Percentiles rank a stretch among this genome's conserved stretches.
Evolutionary conservation across 2,797 vertebrate genomes (phyloP).

Genomic region (Anas acuta): DNA sequence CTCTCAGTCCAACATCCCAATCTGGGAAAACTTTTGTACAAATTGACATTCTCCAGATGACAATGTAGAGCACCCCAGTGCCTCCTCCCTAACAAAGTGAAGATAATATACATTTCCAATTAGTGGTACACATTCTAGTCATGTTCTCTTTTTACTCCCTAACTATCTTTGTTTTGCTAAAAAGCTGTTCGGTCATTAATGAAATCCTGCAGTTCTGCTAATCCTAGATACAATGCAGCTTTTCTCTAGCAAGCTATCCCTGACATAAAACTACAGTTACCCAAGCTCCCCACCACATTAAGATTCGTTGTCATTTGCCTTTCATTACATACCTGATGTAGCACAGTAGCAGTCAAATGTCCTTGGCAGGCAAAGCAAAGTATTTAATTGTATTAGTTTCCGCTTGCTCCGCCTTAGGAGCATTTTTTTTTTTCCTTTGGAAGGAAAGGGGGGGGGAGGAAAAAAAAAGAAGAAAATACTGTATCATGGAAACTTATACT

Average conservation of each 20-base stretch:
- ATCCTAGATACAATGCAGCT: slow-evolving; percentile 81
- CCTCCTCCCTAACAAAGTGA: slow-evolving; percentile 39
- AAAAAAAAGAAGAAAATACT: background rate
- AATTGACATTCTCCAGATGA: slow-evolving; percentile 35
- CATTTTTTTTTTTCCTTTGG: background rate
- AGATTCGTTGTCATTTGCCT: slow-evolving; percentile 74
- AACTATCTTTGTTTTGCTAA: slow-evolving; percentile 83
- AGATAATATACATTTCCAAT: slow-evolving; percentile 85
- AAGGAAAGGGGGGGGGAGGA: background rate
- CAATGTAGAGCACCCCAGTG: slow-evolving; percentile 25
- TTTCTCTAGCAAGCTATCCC: slow-evolving; percentile 73
- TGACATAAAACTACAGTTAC: slow-evolving; percentile 80
- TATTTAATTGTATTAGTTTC: slow-evolving; percentile 62
- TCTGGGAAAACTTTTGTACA: slow-evolving; percentile 33
- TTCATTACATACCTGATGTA: slow-evolving; percentile 80
- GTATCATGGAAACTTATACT: slow-evolving; percentile 26
- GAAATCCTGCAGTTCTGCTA: slow-evolving; percentile 82
- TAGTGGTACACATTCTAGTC: slow-evolving; percentile 78
- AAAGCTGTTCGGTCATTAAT: slow-evolving; percentile 78
- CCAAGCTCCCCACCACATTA: slow-evolving; percentile 71
- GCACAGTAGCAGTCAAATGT: slow-evolving; percentile 74
- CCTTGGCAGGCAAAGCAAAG: slow-evolving; percentile 69
- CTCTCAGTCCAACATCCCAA: background rate
- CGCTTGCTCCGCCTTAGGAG: slow-evolving; percentile 54
- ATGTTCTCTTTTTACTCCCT: slow-evolving; percentile 80